Evolutionary conservation across 2,888 invertebrate species (phyloP).

Genomic region (Urechis unicinctus): DNA sequence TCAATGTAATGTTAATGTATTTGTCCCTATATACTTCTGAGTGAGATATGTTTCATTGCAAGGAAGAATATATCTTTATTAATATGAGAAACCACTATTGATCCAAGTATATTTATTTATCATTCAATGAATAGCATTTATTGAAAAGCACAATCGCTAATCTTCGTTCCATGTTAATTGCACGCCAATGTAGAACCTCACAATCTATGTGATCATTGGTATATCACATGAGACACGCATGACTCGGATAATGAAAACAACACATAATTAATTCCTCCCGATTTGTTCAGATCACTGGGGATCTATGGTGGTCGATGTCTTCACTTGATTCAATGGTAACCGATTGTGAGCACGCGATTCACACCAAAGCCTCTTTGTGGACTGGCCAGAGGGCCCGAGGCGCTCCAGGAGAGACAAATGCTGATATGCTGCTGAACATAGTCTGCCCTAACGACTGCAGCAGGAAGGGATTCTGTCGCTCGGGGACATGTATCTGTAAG

Average conservation of each 20-base stretch:
- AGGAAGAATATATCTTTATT: too few species aligned
- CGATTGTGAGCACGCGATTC: conserved; percentile 6
- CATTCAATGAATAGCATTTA: too few species aligned
- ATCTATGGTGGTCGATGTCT: conserved; percentile 10
- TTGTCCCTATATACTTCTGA: too few species aligned
- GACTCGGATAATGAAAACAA: neutral
- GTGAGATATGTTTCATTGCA: too few species aligned
- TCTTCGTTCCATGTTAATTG: too few species aligned
- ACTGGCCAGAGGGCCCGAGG: neutral
- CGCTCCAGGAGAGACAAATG: neutral
- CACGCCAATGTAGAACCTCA: too few species aligned
- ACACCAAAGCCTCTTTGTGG: neutral
- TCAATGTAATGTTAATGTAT: too few species aligned
- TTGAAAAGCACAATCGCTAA: too few species aligned
- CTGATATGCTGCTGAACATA: conserved; percentile 1
- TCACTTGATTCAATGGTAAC: conserved; percentile 1
- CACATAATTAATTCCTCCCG: neutral
- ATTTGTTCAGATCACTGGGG: conserved; percentile 7
- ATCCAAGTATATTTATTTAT: too few species aligned
- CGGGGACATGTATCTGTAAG: conserved; percentile 12
- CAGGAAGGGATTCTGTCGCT: conserved; percentile 9
- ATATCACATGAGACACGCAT: too few species aligned
- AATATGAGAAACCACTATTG: too few species aligned
- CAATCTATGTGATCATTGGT: too few species aligned
- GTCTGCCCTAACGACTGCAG: conserved; percentile 17